A percentile compares a stretch with the other conserved stretches of the same genome.
These are phyloP conservation scores for human DNA, from an alignment of 2,113 vertebrate species.

Conservation along the genomic window GRCh38 chr7:130143001-130143500, in stretches of 20 bases:
- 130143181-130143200: not conserved
- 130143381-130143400: not conserved
- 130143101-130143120: not conserved
- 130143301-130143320: too few species aligned
- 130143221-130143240: not conserved
- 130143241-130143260: not conserved
- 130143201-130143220: not conserved
- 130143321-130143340: not conserved
- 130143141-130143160: not conserved
- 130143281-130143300: not conserved
- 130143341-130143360: not conserved
- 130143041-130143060: not conserved
- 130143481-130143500: not conserved
- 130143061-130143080: not conserved
- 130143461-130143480: not conserved
- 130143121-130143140: not conserved
- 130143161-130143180: fast-evolving
- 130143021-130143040: not conserved
- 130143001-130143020: not conserved
- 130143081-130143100: not conserved
- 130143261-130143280: not conserved
- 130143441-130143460: not conserved
- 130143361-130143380: not conserved
- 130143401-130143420: not conserved
- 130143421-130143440: not conserved